Evolutionary conservation across 2,888 invertebrate genomes (phyloP).

Genomic region (Craniophora ligustri): DNA sequence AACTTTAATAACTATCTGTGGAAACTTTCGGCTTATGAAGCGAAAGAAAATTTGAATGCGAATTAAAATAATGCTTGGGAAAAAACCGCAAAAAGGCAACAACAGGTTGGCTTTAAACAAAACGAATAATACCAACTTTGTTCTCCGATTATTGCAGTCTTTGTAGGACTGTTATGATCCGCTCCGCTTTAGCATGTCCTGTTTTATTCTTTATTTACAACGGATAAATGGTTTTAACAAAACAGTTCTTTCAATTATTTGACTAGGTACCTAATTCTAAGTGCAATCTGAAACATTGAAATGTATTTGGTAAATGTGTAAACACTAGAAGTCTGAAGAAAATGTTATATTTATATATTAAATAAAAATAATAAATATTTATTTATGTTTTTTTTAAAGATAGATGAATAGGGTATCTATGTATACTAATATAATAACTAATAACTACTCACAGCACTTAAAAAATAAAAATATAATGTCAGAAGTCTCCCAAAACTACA

Average conservation of each 20-base stretch:
- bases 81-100: slow-evolving; percentile 30
- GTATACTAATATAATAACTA: no score
- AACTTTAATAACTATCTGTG: slow-evolving; percentile 17
- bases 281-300: no score
- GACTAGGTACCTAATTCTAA: no score
- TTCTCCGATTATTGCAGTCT: no score
- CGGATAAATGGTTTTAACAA: slow-evolving; percentile 13
- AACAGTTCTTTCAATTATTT: no score
- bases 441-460: not conserved
- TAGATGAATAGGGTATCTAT: no score
- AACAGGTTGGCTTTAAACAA: slow-evolving; percentile 40
- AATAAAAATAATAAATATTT: no score
- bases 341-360: no score
- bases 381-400: no score
- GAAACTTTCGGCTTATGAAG: slow-evolving; percentile 8
- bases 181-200: slow-evolving; percentile 10
- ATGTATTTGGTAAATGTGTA: no score
- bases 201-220: slow-evolving; percentile 15
- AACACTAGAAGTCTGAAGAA: no score
- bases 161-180: slow-evolving; percentile 22
- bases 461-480: not conserved
- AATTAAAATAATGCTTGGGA: slow-evolving; percentile 35
- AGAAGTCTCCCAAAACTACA: not conserved
- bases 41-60: slow-evolving; percentile 12
- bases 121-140: slow-evolving; percentile 20